Conservation (phyloP, 2,113 vertebrate species). For the Macroglossus sobrinus region DNA sequence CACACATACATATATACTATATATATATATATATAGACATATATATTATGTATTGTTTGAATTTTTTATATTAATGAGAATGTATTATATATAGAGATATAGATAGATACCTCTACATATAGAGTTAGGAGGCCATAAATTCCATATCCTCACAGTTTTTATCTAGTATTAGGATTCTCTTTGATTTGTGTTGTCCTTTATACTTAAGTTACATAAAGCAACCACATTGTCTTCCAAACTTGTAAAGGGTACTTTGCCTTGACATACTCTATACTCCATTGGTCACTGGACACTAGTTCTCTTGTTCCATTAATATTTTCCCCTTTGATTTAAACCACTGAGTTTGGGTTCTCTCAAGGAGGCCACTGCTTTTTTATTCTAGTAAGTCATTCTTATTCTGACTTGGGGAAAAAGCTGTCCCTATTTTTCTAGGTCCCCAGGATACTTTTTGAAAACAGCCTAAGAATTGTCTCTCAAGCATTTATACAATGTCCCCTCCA, state of each 20-base stretch:
- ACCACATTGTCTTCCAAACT: not conserved
- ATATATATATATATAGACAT: too few species aligned
- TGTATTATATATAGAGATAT: not conserved
- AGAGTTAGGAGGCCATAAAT: not conserved
- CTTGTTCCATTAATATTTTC: not conserved
- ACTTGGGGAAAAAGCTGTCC: not conserved
- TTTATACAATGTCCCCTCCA: not conserved
- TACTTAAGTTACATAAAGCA: not conserved
- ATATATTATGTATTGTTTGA: not conserved
- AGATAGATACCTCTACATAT: not conserved
- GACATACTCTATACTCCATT: not conserved
- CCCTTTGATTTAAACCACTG: not conserved
- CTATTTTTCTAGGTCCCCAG: not conserved
- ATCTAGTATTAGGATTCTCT: not conserved
- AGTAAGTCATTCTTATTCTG: not conserved
- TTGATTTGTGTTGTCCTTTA: not conserved
- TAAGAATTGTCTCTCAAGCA: not conserved
- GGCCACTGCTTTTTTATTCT: not conserved
- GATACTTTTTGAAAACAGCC: not conserved
- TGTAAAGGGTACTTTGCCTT: not conserved
- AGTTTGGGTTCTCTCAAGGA: not conserved
- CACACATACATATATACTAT: too few species aligned
- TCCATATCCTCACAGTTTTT: not conserved
- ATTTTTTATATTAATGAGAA: not conserved
- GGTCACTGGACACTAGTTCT: not conserved